phyloP scores from a whole-genome alignment of 2,113 vertebrate species.

The Bucco capensis region DNA sequence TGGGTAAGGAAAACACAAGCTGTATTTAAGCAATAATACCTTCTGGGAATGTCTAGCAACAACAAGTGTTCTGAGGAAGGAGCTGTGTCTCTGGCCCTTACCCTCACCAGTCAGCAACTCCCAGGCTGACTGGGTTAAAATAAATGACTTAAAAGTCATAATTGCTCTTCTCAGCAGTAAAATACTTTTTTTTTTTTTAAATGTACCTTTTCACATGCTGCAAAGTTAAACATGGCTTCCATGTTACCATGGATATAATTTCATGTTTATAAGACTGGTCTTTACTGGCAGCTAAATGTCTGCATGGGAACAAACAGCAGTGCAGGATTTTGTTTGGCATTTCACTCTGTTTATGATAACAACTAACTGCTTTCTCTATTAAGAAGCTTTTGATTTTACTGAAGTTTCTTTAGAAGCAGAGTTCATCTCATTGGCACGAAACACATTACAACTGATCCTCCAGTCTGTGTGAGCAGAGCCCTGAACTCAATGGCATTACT shows the following conservation, averaged over 20 bases:
- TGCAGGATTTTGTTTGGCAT: constrained; percentile 21
- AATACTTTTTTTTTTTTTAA: neutral
- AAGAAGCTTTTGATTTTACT: constrained; percentile 20
- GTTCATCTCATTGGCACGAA: neutral
- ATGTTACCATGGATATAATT: constrained; percentile 65
- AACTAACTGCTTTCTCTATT: neutral
- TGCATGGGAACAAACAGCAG: constrained; percentile 19
- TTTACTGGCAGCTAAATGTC: constrained; percentile 50
- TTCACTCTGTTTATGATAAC: constrained; percentile 11
- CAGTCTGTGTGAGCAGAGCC: neutral
- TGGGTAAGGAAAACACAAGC: constrained; percentile 23
- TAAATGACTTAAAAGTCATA: constrained; percentile 12
- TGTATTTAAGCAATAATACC: constrained; percentile 34
- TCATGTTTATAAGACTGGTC: constrained; percentile 35
- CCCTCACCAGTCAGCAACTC: neutral
- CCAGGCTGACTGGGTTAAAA: constrained; percentile 11
- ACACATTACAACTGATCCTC: neutral
- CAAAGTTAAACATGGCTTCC: constrained; percentile 39
- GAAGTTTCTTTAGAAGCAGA: neutral
- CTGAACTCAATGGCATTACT: neutral
- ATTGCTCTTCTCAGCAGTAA: constrained; percentile 11
- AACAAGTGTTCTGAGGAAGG: constrained; percentile 4
- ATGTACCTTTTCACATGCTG: constrained; percentile 29
- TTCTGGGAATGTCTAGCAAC: constrained; percentile 38
- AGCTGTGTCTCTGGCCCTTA: constrained; percentile 11